phyloP scores from a whole-genome alignment of 2,797 vertebrate genomes.

The Pyrocephalus nanus region DNA sequence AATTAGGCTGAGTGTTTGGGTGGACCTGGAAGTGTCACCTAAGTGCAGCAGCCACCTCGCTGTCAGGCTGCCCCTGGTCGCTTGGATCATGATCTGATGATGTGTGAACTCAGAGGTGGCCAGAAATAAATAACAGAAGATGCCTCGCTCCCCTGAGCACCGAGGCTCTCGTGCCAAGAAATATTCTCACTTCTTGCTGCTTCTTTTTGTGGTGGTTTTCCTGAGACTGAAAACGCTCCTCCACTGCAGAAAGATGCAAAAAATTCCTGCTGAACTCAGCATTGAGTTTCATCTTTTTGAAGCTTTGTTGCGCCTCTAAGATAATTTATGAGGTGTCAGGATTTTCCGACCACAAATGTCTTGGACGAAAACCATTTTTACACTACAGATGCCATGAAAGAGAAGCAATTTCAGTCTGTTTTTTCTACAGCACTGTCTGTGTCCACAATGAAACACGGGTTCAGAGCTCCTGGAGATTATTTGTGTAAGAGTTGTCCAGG shows the following conservation, averaged over 20 bases:
- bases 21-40: constrained; percentile 34
- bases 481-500: constrained; percentile 72
- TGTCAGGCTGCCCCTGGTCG: neutral
- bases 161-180: constrained; percentile 20
- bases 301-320: constrained; percentile 59
- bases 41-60: neutral
- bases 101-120: constrained; percentile 67
- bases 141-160: constrained; percentile 7
- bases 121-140: constrained; percentile 59
- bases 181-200: constrained; percentile 22
- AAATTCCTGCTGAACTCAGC: constrained; percentile 41
- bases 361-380: constrained; percentile 74
- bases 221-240: neutral
- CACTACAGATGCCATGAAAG: constrained; percentile 77
- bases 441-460: constrained; percentile 62
- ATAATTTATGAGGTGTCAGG: constrained; percentile 84
- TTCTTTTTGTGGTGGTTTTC: constrained; percentile 65
- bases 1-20: neutral
- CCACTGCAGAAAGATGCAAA: constrained; percentile 5
- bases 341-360: constrained; percentile 73
- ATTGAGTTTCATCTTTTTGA: constrained; percentile 53
- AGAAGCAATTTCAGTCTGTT: constrained; percentile 73
- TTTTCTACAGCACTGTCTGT: constrained; percentile 70
- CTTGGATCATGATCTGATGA: constrained; percentile 54
- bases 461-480: constrained; percentile 73